Evolutionary conservation across 53 echinoderm and acorn worm genomes (phyloP), one percentile per base, ranked within the genome.

Genomic region (Actinopyga echinites): DNA sequence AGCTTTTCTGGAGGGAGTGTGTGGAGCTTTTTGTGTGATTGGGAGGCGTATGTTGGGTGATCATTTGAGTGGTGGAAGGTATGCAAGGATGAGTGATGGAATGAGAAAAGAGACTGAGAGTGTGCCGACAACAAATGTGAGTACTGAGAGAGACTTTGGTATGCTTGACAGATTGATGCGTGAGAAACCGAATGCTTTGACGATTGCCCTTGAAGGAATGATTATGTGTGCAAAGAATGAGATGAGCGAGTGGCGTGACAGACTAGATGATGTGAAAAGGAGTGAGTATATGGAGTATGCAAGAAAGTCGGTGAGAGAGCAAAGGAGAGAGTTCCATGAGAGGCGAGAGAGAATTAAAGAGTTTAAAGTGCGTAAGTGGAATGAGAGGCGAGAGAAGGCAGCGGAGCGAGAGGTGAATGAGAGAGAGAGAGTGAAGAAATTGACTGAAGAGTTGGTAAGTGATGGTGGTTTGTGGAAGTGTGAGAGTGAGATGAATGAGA

Each of bases 101-200:
- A 74, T 45, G 52, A 43, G 58, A 68, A 8, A 57, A 7, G 88
- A 88, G 62, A 75, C 83, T 0, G 53, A 1, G 54, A 88, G 88
- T 83, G 83, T 88, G 17, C 85, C 85, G 0, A 77, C 57, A 20
- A 75, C 85, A 1, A 85, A 85, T 77, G 85, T 75, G 30, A 60
- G 36, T 8, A 33, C 30, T 22, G 8, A 85, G 59, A 75, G 85
- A 38, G 83, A 87, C 43, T 87, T 87, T 75, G 88, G 88, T 1
- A 83, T 87, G 88, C 71, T 87, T 21, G 88, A 87, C 43, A 69
- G 88, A 44, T 5, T 87, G 22, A 55, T 87, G 61, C 71, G 83
- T 25, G 83, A 87, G 42, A 87, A 87, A 71, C 88, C 88, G 2
- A 83, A 80, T 69, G 82, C 83, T 11, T 64, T 59, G 9, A 71